These are phyloP conservation scores for Corythornis vintsioides DNA, from an alignment of 2,113 vertebrate genomes.

Conservation along the genomic window DNA sequence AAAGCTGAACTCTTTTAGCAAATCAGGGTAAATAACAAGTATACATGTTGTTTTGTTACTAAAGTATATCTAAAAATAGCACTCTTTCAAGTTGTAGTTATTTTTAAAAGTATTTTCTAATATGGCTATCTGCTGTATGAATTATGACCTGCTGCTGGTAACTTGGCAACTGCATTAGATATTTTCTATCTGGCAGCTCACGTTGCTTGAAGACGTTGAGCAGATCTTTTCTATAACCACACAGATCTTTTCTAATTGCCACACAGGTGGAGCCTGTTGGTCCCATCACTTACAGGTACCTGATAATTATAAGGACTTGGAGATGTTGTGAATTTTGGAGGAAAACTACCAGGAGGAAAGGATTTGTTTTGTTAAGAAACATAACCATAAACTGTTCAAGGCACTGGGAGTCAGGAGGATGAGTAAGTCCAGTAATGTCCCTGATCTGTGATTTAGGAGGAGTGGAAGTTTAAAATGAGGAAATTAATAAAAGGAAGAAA, in stretches of 20 bases:
- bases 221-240: not conserved
- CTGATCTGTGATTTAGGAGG: not conserved
- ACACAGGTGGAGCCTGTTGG: not conserved
- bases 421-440: not conserved
- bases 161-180: constrained; percentile 37
- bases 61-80: not conserved
- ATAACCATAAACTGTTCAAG: not conserved
- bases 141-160: constrained; percentile 4
- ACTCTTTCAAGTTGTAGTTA: not conserved
- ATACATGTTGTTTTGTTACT: not conserved
- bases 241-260: not conserved
- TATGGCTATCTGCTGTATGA: not conserved
- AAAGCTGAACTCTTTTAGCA: not conserved
- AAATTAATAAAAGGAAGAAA: not conserved
- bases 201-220: not conserved
- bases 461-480: not conserved
- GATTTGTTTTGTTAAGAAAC: not conserved
- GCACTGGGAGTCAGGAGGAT: not conserved
- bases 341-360: not conserved
- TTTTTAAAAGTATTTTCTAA: not conserved
- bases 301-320: not conserved
- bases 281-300: not conserved
- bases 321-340: not conserved
- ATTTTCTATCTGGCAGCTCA: constrained; percentile 5
- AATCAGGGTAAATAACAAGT: not conserved